Base-by-base conservation (phyloP, 1,140 invertebrate species). In the Megalonaias nervosa region DNA sequence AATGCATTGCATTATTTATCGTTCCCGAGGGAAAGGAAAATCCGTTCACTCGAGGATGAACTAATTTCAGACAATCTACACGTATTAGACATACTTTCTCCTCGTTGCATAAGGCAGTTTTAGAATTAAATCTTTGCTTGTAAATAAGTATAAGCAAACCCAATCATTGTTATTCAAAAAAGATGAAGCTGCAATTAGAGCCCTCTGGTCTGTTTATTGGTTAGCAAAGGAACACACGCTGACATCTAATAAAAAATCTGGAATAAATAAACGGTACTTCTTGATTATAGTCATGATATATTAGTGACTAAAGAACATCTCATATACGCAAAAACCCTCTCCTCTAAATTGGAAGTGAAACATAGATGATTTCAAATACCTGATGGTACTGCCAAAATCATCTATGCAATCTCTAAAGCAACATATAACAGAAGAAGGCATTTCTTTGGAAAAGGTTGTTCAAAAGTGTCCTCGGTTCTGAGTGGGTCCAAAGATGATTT, bases 271-370 rank as follows among this genome's bases (percentile, higher is more conserved):
- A 15, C 69, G 6, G 60, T 71, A 55, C 31, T 71, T 21, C 13
- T 71, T 14, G 69, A 71, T 71, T 17, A 71, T 31, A 71, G 55
- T 59, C 4, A 55, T 60, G 69, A 71, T 31, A 71, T 71, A 59
- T 71, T 58, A 59, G 58, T 71, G 17, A 71, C 69, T 15, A 71
- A 71, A 71, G 60, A 71, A 55, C 38, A 9, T 48, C 38, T 48
- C 6, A 48, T 48, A 48, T 48, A 11, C 19, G 15, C 69, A 12
- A 61, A 13, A 71, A 62, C 71, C 48, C 15, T 72, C 57, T 19
- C 59, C 19, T 2, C 26, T 26, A 21, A 72, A 14, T 62, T 62
- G 61, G 19, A 72, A 17, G 31, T 72, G 15, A 21, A 62, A 64
- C 31, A n/a, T 58, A 72, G 13, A 58, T 64, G 6, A 59, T 48